A percentile compares a stretch with the other conserved stretches of the same genome.
Evolutionary conservation across 2,797 vertebrate species (phyloP).

Genomic region (Sebastes kiyomatsui): DNA sequence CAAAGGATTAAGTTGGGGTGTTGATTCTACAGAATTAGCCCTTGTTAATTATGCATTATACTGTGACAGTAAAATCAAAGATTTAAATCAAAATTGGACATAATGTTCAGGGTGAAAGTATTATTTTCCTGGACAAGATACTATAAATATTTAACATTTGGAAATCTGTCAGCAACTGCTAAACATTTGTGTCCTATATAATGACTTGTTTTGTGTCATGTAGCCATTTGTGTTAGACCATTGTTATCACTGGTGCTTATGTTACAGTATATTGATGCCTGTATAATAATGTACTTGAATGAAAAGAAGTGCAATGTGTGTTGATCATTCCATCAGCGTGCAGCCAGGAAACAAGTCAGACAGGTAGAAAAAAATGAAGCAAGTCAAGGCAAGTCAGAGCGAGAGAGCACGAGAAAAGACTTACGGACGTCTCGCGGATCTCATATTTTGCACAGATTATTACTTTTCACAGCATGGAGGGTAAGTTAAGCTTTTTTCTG

Average conservation of each 20-base stretch:
- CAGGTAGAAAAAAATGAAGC: not conserved
- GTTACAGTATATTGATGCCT: not conserved
- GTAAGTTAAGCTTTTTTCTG: not conserved
- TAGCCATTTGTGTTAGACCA: not conserved
- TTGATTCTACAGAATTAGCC: not conserved
- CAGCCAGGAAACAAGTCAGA: slow-evolving; percentile 5
- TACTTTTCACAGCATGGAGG: not conserved
- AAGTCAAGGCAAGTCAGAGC: not conserved
- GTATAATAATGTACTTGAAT: not conserved
- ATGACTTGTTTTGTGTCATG: not conserved
- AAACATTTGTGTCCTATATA: not conserved
- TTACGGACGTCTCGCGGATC: not conserved
- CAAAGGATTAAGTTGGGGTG: not conserved
- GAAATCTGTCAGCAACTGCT: not conserved
- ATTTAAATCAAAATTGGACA: not conserved
- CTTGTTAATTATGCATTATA: not conserved
- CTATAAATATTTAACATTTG: not conserved
- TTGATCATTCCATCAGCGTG: not conserved
- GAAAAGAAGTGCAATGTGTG: not conserved
- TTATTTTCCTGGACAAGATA: not conserved
- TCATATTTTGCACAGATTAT: not conserved
- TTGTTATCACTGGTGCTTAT: not conserved
- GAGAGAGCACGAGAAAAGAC: not conserved
- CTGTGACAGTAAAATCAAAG: not conserved
- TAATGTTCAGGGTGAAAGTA: too few species aligned